Conservation (phyloP, 2,888 invertebrate genomes). For the Hirtodrosophila duncani region DNA sequence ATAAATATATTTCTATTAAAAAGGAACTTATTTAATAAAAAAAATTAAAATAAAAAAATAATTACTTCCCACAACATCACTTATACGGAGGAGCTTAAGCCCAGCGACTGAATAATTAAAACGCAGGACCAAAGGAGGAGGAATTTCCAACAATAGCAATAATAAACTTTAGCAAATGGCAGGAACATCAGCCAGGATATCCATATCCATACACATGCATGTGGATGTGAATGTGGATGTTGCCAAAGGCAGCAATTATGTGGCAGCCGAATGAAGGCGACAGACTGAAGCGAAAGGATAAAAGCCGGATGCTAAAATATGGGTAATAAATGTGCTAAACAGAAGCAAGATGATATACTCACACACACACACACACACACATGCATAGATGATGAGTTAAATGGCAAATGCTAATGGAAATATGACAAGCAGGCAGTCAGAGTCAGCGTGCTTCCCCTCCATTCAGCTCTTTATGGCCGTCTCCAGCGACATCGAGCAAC, state of each 20-base stretch:
- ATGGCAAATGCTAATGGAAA: conserved; percentile 69
- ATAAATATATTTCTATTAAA: too few species aligned
- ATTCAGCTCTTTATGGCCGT: conserved; percentile 34
- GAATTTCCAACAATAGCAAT: conserved; percentile 44
- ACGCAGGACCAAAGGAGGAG: too few species aligned
- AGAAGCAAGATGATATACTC: conserved; percentile 54
- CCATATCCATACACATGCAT: conserved; percentile 23
- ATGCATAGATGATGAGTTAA: conserved; percentile 44
- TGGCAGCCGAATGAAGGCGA: conserved; percentile 26
- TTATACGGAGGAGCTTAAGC: too few species aligned
- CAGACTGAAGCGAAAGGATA: conserved; percentile 59
- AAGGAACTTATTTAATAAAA: background rate
- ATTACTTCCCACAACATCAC: background rate
- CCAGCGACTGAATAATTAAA: conserved; percentile 42
- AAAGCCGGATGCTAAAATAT: conserved; percentile 71
- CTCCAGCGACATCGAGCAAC: conserved; percentile 9
- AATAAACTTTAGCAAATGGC: conserved; percentile 53
- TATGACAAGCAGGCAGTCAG: conserved; percentile 49
- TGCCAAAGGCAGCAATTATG: conserved; percentile 54
- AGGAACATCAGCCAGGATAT: background rate
- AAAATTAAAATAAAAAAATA: background rate
- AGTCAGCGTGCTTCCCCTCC: conserved; percentile 19
- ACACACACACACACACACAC: conserved; percentile 2
- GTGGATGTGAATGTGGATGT: too few species aligned
- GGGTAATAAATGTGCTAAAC: conserved; percentile 68